A percentile compares a stretch with the other conserved stretches of the same genome.
Evolutionary conservation across 1,140 invertebrate species (phyloP).

Genomic region (Papilio xuthus): DNA sequence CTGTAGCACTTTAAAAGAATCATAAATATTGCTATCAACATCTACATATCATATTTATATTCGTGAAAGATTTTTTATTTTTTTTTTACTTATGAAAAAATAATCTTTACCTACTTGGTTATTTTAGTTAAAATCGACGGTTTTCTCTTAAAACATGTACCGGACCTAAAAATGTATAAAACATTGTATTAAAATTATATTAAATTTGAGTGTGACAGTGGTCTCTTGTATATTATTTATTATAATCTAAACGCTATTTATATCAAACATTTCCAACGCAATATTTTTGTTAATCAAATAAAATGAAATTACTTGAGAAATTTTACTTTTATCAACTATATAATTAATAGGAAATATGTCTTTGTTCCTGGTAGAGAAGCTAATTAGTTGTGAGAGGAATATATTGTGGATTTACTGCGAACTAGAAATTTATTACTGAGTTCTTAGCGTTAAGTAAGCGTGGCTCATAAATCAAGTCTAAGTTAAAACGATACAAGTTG

Average conservation of each 20-base stretch:
- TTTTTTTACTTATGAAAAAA: not conserved
- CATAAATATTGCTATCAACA: not conserved
- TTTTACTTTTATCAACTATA: too few relatives aligned
- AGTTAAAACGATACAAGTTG: too few relatives aligned
- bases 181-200: not conserved
- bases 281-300: too few relatives aligned
- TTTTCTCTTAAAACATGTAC: not conserved
- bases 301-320: too few relatives aligned
- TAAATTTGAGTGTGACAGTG: too few relatives aligned
- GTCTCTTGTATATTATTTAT: too few relatives aligned
- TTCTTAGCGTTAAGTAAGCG: not conserved
- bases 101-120: not conserved
- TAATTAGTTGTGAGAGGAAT: not conserved
- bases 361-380: not conserved
- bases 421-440: not conserved
- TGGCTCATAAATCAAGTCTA: too few relatives aligned
- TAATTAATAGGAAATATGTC: too few relatives aligned
- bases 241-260: too few relatives aligned
- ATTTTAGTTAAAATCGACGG: not conserved
- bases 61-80: too few relatives aligned
- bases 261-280: too few relatives aligned
- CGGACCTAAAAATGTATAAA: not conserved
- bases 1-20: not conserved
- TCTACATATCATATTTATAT: too few relatives aligned
- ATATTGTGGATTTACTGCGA: not conserved